These are phyloP conservation scores for Porites lutea DNA, from an alignment of 64 coral and sea anemone species.

Conservation along the genomic window DNA sequence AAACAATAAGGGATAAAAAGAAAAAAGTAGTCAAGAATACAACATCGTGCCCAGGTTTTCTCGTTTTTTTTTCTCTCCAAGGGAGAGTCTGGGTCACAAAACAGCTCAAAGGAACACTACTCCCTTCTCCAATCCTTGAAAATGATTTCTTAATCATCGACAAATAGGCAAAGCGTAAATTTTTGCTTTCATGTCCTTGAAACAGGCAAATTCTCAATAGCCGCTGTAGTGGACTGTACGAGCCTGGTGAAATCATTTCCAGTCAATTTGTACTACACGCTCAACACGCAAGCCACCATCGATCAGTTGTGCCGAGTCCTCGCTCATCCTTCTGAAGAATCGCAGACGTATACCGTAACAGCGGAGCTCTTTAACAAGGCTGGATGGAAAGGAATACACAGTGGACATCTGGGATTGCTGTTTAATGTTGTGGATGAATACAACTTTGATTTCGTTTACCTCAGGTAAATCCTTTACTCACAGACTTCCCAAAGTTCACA, in stretches of 20 bases:
- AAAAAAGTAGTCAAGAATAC: too few relatives aligned
- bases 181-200: neutral
- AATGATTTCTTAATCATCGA: too few relatives aligned
- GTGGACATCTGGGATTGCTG: slow-evolving; percentile 70
- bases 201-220: neutral
- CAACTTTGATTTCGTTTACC: slow-evolving; percentile 87
- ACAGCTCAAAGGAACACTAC: too few relatives aligned
- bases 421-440: slow-evolving; percentile 81
- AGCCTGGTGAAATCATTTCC: neutral
- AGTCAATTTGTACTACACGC: slow-evolving; percentile 15
- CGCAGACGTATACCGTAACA: slow-evolving; percentile 48
- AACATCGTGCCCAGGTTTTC: too few relatives aligned
- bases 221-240: neutral
- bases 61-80: too few relatives aligned
- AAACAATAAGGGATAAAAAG: too few relatives aligned
- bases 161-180: neutral
- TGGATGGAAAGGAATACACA: slow-evolving; percentile 52
- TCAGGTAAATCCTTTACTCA: slow-evolving; percentile 43
- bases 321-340: neutral
- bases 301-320: slow-evolving; percentile 51
- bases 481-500: too few relatives aligned
- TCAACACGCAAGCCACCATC: slow-evolving; percentile 20
- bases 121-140: too few relatives aligned
- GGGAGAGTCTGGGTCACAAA: too few relatives aligned
- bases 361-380: slow-evolving; percentile 62